phyloP scores from a whole-genome alignment of 2,888 invertebrate genomes.

The Watsonalla cultraria region DNA sequence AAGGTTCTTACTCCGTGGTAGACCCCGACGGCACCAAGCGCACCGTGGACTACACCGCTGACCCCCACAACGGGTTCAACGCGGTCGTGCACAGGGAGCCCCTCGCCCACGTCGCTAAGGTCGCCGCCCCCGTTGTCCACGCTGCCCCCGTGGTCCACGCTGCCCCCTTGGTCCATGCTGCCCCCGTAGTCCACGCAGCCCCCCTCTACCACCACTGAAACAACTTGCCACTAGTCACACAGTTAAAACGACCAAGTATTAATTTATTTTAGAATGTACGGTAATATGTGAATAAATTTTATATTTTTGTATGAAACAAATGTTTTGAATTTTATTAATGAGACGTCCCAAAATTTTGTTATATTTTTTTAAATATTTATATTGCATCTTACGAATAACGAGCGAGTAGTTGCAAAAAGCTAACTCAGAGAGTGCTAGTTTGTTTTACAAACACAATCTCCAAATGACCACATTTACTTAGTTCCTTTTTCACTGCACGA shows the following conservation, averaged over 20 bases:
- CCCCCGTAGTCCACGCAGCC: slow-evolving; percentile 44
- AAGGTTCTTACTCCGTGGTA: slow-evolving; percentile 68
- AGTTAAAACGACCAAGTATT: slow-evolving; percentile 6
- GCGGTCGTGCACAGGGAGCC: slow-evolving; percentile 68
- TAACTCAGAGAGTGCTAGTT: no score
- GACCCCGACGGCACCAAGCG: slow-evolving; percentile 71
- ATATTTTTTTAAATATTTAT: no score
- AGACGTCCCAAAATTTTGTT: no score
- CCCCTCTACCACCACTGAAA: slow-evolving; percentile 77
- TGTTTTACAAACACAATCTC: no score
- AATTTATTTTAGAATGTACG: slow-evolving; percentile 12
- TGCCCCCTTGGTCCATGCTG: slow-evolving; percentile 34
- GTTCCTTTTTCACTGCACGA: no score
- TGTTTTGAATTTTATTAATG: neutral
- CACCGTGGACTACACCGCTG: slow-evolving; percentile 71
- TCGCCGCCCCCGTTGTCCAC: slow-evolving; percentile 26
- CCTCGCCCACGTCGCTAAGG: slow-evolving; percentile 44
- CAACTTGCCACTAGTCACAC: slow-evolving; percentile 15
- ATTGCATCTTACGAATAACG: neutral
- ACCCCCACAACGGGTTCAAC: slow-evolving; percentile 69
- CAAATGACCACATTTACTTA: no score
- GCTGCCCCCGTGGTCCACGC: slow-evolving; percentile 28
- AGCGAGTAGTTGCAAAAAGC: neutral
- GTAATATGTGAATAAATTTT: slow-evolving; percentile 3
- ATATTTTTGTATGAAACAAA: neutral